phyloP scores from a whole-genome alignment of 2,888 invertebrate genomes.

The Adela reaumurella region DNA sequence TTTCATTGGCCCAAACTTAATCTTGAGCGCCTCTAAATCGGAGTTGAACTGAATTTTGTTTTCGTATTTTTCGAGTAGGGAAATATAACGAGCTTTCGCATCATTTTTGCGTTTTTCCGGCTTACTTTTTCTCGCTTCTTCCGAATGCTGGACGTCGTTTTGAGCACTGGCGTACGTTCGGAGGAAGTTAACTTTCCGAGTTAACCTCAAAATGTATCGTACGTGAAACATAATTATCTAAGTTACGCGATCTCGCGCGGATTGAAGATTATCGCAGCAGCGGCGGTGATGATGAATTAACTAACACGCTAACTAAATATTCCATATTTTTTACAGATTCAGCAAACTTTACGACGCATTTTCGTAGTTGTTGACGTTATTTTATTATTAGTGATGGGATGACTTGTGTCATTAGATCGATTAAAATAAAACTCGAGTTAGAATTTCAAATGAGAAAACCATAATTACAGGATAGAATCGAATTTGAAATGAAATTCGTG shows the following conservation, averaged over 20 bases:
- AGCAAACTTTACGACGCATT: no score
- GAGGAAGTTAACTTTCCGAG: constrained; percentile 23
- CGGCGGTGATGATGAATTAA: no score
- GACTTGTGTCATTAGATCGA: no score
- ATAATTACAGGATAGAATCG: no score
- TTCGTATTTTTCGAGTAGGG: constrained; percentile 22
- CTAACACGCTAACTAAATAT: no score
- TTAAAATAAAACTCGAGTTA: no score
- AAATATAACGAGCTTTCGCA: constrained; percentile 20
- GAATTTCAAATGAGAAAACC: no score
- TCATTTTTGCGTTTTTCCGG: constrained; percentile 16
- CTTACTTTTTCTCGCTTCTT: constrained; percentile 13
- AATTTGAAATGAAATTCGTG: no score
- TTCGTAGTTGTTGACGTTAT: no score
- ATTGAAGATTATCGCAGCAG: no score
- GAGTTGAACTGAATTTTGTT: constrained; percentile 43
- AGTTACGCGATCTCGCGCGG: neutral
- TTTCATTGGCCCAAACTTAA: constrained; percentile 29
- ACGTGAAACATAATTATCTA: constrained; percentile 24
- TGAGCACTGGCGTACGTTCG: constrained; percentile 16
- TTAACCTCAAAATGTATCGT: constrained; percentile 40
- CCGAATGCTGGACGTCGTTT: constrained; percentile 11
- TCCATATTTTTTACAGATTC: no score
- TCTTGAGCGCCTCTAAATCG: constrained; percentile 36
- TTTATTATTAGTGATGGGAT: no score